Base-by-base conservation (phyloP, 2,888 invertebrate genomes). In the Trimorus sp. region DNA sequence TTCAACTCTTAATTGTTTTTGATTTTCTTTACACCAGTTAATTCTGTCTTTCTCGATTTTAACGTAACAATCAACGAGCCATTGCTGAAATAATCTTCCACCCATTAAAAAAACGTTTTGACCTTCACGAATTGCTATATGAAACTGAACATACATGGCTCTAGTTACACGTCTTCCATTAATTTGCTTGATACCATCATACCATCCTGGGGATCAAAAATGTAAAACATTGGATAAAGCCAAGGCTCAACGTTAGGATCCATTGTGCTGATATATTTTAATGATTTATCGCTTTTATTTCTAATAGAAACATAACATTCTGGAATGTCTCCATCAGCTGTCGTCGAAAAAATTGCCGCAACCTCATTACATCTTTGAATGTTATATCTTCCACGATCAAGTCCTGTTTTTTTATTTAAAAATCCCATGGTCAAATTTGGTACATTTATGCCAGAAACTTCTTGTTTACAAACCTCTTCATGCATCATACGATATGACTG, bases 251-350 rank as follows among this genome's bases (percentile, higher is more conserved):
- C n/a, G n/a, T n/a, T n/a, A n/a, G n/a, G n/a, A n/a, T n/a, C n/a
- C n/a, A n/a, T n/a, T n/a, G n/a, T n/a, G 70, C 75, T 83, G 15
- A 85, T 77, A 38, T 56, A 65, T 66, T 83, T 58, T 49, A 84
- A 68, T 40, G 53, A 26, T 71, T 83, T 82, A 11, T 82, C 73
- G 66, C 66, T 56, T 76, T 71, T 82, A 63, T 84, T 83, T 38
- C 62, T 51, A 7, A 83, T 80, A 12, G 75, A 78, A 48, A 85
- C 83, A 66, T 73, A 85, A 26, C 79, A 74, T 59, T 83, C 80
- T 1, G 83, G 82, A 70, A 85, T 85, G 38, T 85, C 74, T 4
- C 84, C 81, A 75, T 84, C 81, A 53, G 83, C 84, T 14, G 74
- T 81, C 11, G 83, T 85, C 11, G 78, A 79, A 78, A 84, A 84